These are phyloP conservation scores for Heteromurus nitidus DNA, from an alignment of 2,888 invertebrate genomes.

Conservation along the genomic window DNA sequence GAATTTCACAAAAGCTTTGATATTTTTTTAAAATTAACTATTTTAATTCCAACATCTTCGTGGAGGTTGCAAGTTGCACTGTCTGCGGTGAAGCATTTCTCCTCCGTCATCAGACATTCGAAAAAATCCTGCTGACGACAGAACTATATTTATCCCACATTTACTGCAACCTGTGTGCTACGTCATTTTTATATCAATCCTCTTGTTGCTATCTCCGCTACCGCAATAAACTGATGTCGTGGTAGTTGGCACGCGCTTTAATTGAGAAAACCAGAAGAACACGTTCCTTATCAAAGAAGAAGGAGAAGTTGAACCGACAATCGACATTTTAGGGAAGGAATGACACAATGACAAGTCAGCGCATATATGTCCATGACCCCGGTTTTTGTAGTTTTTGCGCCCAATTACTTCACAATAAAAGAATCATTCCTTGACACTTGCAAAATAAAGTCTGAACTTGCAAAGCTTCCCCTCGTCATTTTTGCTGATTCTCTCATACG, in stretches of 20 bases:
- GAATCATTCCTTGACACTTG: background rate
- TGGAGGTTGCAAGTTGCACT: background rate
- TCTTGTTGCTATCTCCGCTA: background rate
- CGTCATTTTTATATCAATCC: constrained; percentile 9
- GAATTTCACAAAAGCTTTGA: background rate
- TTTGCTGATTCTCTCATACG: no score
- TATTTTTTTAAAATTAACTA: background rate
- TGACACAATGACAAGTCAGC: constrained; percentile 55
- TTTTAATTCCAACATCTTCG: background rate
- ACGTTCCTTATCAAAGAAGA: constrained; percentile 48
- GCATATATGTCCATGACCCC: constrained; percentile 44
- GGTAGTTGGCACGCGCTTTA: constrained; percentile 50
- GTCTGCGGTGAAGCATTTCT: background rate
- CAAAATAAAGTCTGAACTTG: background rate
- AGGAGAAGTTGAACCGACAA: constrained; percentile 20
- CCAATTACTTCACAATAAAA: constrained; percentile 17
- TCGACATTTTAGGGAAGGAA: constrained; percentile 10
- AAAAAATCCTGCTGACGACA: constrained; percentile 20
- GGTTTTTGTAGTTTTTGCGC: no score
- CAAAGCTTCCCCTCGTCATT: background rate
- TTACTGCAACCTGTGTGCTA: background rate
- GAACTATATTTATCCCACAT: background rate
- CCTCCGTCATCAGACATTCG: background rate
- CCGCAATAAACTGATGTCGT: constrained; percentile 33
- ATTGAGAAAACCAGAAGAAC: constrained; percentile 58